These are phyloP conservation scores for Sialia sialis DNA, from an alignment of 2,113 vertebrate species.

Conservation along the genomic window DNA sequence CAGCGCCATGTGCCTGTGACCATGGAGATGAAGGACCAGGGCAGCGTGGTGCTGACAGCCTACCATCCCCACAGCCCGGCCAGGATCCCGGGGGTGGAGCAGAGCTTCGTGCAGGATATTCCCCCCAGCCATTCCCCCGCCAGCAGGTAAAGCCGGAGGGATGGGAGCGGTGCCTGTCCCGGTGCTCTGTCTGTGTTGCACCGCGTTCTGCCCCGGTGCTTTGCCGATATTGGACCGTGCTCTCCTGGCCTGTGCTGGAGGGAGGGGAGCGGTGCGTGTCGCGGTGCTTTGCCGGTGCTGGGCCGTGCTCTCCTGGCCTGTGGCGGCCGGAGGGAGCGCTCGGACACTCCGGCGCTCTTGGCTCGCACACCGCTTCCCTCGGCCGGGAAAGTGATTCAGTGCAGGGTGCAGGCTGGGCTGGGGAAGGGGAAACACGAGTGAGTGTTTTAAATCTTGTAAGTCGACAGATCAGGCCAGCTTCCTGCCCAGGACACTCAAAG, in stretches of 20 bases:
- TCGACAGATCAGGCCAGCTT: background rate
- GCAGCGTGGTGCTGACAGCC: slow-evolving; percentile 85
- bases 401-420: background rate
- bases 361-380: background rate
- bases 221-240: too few relatives aligned
- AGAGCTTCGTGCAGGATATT: slow-evolving; percentile 67
- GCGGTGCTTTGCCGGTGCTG: too few relatives aligned
- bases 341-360: background rate
- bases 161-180: background rate
- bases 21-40: slow-evolving; percentile 84
- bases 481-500: background rate
- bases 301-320: rapidly evolving
- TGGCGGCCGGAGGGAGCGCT: rapidly evolving
- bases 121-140: slow-evolving; percentile 56
- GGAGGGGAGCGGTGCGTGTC: too few relatives aligned
- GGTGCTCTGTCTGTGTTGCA: rapidly evolving
- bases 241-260: too few relatives aligned
- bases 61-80: slow-evolving; percentile 82
- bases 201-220: rapidly evolving
- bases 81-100: slow-evolving; percentile 66
- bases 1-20: slow-evolving; percentile 58
- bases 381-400: background rate
- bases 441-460: background rate
- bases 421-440: background rate
- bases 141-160: slow-evolving; percentile 69